A percentile compares a stretch with the other conserved stretches of the same genome.
Conservation (phyloP, 2,113 vertebrate genomes). For the Neofelis nebulosa region DNA sequence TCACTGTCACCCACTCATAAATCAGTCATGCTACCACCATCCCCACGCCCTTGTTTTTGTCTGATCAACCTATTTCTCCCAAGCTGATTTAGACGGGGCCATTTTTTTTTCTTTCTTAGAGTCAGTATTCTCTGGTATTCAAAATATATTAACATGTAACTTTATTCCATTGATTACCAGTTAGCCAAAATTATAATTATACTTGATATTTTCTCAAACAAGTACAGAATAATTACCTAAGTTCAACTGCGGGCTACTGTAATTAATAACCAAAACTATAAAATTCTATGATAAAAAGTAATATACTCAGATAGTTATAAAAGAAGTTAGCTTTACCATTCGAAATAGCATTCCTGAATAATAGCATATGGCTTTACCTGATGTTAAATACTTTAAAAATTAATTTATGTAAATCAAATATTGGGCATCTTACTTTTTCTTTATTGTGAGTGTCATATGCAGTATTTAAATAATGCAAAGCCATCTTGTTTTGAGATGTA, state of each 20-base stretch:
- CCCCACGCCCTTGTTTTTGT: neutral
- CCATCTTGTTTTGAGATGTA: neutral
- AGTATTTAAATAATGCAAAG: conserved; percentile 56
- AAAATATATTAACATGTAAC: conserved; percentile 46
- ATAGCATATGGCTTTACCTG: conserved; percentile 31
- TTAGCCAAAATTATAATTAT: conserved; percentile 24
- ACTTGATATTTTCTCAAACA: conserved; percentile 1
- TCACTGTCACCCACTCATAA: neutral
- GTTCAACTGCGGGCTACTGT: neutral
- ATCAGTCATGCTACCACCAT: neutral
- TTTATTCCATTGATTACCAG: neutral
- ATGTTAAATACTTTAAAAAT: conserved; percentile 40
- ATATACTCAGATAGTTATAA: conserved; percentile 31
- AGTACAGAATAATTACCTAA: conserved; percentile 25
- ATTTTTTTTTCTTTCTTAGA: neutral
- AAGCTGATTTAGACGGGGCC: neutral
- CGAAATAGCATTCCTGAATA: neutral
- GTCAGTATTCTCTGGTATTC: conserved; percentile 18
- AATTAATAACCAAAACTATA: conserved; percentile 32
- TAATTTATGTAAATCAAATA: conserved; percentile 24
- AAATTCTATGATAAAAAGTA: conserved; percentile 24
- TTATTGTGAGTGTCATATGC: neutral
- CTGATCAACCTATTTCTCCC: neutral
- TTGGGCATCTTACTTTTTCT: conserved; percentile 19
- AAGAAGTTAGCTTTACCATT: neutral